These are phyloP conservation scores for Cathartes aura DNA, from an alignment of 2,113 vertebrate genomes.

Conservation along the genomic window DNA sequence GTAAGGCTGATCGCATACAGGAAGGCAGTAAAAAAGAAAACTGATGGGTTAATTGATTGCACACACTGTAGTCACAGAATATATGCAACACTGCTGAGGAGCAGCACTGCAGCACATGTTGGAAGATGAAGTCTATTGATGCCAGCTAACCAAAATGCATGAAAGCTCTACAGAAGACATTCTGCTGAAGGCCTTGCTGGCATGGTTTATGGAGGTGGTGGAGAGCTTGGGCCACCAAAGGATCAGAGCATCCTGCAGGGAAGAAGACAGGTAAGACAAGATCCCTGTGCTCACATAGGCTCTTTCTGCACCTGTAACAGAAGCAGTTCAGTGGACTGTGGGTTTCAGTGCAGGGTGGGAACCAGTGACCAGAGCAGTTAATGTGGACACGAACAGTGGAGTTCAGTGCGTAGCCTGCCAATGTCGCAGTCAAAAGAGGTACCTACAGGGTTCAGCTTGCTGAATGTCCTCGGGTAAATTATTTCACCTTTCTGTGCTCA, in stretches of 20 bases:
- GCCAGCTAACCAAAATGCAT: background rate
- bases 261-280: background rate
- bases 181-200: background rate
- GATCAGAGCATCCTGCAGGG: background rate
- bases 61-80: background rate
- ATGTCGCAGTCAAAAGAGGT: background rate
- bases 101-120: background rate
- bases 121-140: background rate
- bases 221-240: background rate
- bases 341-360: background rate
- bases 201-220: background rate
- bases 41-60: background rate
- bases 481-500: background rate
- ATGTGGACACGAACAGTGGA: background rate
- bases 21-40: background rate
- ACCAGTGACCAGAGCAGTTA: background rate
- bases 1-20: accelerated
- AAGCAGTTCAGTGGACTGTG: background rate
- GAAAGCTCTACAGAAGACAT: background rate
- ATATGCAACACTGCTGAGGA: background rate
- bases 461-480: background rate
- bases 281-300: accelerated
- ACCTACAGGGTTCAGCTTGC: background rate
- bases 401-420: background rate
- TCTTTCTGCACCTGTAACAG: background rate